Percentiles rank a stretch among this genome's conserved stretches.
Conservation (phyloP, 2,888 invertebrate species). For the Lasioglossum pauxillum region DNA sequence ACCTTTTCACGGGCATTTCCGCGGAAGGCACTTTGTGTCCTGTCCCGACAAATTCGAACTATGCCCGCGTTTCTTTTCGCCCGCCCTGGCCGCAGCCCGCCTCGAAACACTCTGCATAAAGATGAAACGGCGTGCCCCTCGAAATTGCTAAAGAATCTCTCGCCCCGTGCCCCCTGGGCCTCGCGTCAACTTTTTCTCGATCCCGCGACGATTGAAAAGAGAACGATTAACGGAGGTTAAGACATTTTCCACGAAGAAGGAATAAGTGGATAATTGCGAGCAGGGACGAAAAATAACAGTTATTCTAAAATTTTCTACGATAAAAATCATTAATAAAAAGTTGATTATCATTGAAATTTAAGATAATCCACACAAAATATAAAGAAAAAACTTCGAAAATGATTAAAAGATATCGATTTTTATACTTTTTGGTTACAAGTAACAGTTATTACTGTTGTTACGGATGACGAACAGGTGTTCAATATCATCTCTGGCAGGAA, state of each 20-base stretch:
- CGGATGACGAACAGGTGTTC: too few species aligned
- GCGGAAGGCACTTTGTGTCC: constrained; percentile 67
- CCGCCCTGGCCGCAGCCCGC: not conserved
- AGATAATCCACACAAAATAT: too few species aligned
- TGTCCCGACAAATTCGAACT: constrained; percentile 64
- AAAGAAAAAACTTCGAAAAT: too few species aligned
- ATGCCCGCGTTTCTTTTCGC: constrained; percentile 51
- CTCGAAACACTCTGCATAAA: constrained; percentile 43
- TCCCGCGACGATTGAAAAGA: not conserved
- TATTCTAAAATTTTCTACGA: too few species aligned
- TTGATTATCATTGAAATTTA: too few species aligned
- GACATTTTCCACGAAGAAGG: not conserved
- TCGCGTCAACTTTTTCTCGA: not conserved
- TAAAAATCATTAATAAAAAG: too few species aligned
- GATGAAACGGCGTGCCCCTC: constrained; percentile 18
- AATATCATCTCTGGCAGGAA: too few species aligned
- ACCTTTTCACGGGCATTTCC: constrained; percentile 69
- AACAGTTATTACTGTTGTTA: too few species aligned
- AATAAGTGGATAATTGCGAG: not conserved
- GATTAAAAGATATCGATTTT: too few species aligned
- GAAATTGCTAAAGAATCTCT: constrained; percentile 6
- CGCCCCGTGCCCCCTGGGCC: not conserved
- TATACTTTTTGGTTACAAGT: too few species aligned
- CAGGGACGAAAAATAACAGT: too few species aligned
- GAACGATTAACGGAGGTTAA: not conserved